These are phyloP conservation scores for Metalampra italica DNA, from an alignment of 2,888 invertebrate species.

Conservation along the genomic window DNA sequence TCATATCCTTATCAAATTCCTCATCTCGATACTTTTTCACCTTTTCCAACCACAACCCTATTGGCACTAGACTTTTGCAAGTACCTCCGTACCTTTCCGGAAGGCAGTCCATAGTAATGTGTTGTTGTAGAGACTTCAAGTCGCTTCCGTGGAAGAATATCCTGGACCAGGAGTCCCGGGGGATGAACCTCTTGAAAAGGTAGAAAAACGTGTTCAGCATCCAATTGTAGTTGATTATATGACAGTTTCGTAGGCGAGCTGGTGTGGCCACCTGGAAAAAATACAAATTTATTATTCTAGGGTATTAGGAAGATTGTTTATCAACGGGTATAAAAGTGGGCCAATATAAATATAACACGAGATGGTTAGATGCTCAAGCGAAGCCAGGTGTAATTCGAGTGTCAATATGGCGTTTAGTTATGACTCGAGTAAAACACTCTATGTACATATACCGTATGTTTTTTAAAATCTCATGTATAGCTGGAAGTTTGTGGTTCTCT, in stretches of 20 bases:
- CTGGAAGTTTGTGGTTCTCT: no score
- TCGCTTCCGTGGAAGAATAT: slow-evolving; percentile 64
- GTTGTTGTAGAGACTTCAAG: slow-evolving; percentile 55
- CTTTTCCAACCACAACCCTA: slow-evolving; percentile 78
- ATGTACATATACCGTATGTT: no score
- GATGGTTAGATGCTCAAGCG: no score
- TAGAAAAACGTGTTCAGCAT: slow-evolving; percentile 86
- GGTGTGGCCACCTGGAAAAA: slow-evolving; percentile 81
- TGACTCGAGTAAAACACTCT: no score
- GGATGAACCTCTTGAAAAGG: slow-evolving; percentile 86
- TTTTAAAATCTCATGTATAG: no score
- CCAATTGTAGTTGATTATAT: slow-evolving; percentile 89
- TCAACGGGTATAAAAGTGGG: no score
- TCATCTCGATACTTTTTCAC: slow-evolving; percentile 65
- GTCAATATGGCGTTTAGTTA: no score
- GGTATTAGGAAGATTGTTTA: no score
- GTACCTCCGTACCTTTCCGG: slow-evolving; percentile 58
- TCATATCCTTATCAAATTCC: slow-evolving; percentile 81
- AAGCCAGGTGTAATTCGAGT: no score
- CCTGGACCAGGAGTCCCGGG: slow-evolving; percentile 77
- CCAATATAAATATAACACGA: no score
- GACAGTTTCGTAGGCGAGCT: slow-evolving; percentile 81
- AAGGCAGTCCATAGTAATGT: slow-evolving; percentile 45
- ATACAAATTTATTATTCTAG: background rate
- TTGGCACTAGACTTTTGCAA: slow-evolving; percentile 76